Conservation (phyloP, 2,888 invertebrate species). For the Pristionchus fissidentatus region DNA sequence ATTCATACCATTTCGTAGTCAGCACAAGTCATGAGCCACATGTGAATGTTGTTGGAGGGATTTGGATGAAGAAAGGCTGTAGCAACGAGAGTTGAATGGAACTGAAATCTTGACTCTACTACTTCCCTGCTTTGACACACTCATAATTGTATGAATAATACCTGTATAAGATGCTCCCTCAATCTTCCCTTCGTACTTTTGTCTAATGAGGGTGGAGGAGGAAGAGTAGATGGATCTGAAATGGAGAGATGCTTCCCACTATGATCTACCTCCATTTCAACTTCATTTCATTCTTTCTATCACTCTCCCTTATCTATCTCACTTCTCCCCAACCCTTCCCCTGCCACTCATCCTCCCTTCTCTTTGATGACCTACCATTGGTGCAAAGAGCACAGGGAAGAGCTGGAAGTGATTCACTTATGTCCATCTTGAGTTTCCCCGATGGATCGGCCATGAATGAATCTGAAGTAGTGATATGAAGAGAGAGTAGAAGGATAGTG, state of each 20-base stretch:
- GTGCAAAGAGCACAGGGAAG: conserved; percentile 11
- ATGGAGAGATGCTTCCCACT: background rate
- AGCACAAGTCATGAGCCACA: conserved; percentile 47
- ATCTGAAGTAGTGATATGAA: background rate
- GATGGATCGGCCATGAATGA: too few species aligned
- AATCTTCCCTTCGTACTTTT: conserved; percentile 23
- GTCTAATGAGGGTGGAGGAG: conserved; percentile 27
- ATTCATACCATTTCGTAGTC: conserved; percentile 30
- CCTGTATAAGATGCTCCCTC: conserved; percentile 43
- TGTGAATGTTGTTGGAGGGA: conserved; percentile 20
- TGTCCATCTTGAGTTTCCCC: too few species aligned
- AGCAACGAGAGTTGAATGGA: conserved; percentile 29
- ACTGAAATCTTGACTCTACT: background rate
- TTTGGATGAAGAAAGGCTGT: conserved; percentile 46
- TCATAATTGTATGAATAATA: background rate
- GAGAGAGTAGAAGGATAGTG: background rate
- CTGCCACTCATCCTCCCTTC: background rate
- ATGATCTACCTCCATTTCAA: conserved; percentile 3
- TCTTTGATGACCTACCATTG: background rate
- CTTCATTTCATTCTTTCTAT: conserved; percentile 1
- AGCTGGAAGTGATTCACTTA: background rate
- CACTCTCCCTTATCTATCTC: background rate
- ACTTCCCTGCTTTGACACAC: background rate
- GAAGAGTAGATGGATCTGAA: conserved; percentile 7
- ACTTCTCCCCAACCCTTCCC: background rate